Evolutionary conservation across 2,888 invertebrate species (phyloP), one percentile per base, ranked within the genome.

Genomic region (Athalia rosae): DNA sequence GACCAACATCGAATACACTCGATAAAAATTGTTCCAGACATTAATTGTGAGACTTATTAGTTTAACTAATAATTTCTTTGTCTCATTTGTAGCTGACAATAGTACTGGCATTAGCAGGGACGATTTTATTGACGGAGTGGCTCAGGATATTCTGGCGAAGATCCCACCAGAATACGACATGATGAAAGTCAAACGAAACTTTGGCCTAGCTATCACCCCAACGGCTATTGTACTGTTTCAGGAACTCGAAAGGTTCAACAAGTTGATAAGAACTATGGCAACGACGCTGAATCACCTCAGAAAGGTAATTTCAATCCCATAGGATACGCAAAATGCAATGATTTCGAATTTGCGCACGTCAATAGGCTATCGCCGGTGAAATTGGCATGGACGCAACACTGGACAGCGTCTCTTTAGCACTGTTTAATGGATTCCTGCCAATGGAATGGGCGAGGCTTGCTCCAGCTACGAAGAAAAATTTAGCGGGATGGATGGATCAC

Each of bases 401-500:
- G 79, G 98, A 98, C 89, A 95, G 95, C 88, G 94, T 98, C 47
- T 93, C 96, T 0, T 93, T 93, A 87, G 94, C 95, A 9, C 91
- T 98, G 83, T 97, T 94, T 91, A 97, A 97, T 90, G 97, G 97
- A 4, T 94, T 94, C 83, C 91, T 98, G 84, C 98, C 98, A 7
- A 87, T 88, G 41, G 93, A 93, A 80, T 98, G 98, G 98, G 92
- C 95, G 28, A 92, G 92, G 80, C 91, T 97, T 64, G 95, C 97
- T 4, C 98, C 98, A 5, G 95, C 93, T 80, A 97, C 97, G 0
- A 94, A 95, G 86, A 98, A 98, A 90, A 94, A 92, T 78, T 92
- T 98, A 1, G 97, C 95, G 5, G 94, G 94, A 45, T 98, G 98
- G 98, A 95, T 98, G 92, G 94, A 95, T 77, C 97, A 97, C 90